Evolutionary conservation across 2,888 invertebrate genomes (phyloP).

Genomic region (Hartigia nigra): DNA sequence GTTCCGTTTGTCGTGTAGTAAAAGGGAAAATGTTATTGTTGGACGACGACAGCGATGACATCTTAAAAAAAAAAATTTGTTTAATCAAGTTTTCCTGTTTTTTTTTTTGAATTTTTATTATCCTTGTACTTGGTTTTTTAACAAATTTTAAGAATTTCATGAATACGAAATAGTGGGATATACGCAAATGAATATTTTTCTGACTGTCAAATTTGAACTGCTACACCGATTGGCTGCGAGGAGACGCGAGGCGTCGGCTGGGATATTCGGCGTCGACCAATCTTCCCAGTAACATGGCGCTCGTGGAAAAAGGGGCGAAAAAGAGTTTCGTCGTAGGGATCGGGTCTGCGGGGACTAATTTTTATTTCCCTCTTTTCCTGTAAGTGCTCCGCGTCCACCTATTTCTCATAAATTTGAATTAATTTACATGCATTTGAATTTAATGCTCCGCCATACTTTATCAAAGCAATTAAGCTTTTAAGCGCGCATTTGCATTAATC

Average conservation of each 20-base stretch:
- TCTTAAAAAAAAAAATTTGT: slow-evolving; percentile 13
- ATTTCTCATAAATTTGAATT: slow-evolving; percentile 67
- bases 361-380: slow-evolving; percentile 63
- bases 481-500: slow-evolving; percentile 67
- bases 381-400: slow-evolving; percentile 66
- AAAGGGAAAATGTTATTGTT: slow-evolving; percentile 21
- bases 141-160: not conserved
- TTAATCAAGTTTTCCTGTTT: not conserved
- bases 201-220: not conserved
- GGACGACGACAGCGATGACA: slow-evolving; percentile 16
- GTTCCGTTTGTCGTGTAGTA: slow-evolving; percentile 32
- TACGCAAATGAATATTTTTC: not conserved
- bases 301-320: slow-evolving; percentile 25
- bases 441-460: slow-evolving; percentile 65
- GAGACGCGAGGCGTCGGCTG: slow-evolving; percentile 26
- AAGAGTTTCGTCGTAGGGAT: slow-evolving; percentile 58
- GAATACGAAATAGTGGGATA: not conserved
- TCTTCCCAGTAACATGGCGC: slow-evolving; percentile 20
- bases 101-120: not conserved
- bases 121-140: not conserved
- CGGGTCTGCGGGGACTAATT: slow-evolving; percentile 64
- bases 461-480: slow-evolving; percentile 67
- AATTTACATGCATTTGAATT: slow-evolving; percentile 67
- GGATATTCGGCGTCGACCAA: slow-evolving; percentile 32
- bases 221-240: not conserved